Conservation (phyloP, 2,888 invertebrate genomes). For the Leptinotarsa haldemani region DNA sequence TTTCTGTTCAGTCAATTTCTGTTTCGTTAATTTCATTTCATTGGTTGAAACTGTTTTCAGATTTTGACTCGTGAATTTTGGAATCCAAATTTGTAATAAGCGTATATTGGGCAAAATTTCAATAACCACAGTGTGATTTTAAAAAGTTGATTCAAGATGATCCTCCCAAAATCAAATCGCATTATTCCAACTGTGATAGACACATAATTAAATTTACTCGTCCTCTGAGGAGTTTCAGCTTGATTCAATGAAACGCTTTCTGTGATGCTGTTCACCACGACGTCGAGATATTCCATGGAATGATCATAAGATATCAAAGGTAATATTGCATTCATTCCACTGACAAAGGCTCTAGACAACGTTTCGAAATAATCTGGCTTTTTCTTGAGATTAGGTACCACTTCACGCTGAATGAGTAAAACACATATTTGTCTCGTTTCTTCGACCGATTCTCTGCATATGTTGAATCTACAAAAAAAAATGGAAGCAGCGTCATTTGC, state of each 20-base stretch:
- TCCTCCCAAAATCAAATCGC: neutral
- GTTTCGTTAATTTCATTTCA: too few relatives aligned
- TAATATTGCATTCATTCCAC: neutral
- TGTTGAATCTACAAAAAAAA: slow-evolving; percentile 73
- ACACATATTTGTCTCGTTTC: slow-evolving; percentile 74
- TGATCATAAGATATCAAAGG: neutral
- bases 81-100: neutral
- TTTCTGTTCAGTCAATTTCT: too few relatives aligned
- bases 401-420: slow-evolving; percentile 62
- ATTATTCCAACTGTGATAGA: neutral
- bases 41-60: neutral
- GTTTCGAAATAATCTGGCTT: neutral
- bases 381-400: neutral
- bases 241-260: neutral
- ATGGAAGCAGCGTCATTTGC: neutral
- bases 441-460: slow-evolving; percentile 72
- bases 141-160: neutral
- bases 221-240: neutral
- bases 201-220: neutral
- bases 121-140: neutral
- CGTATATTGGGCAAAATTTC: neutral
- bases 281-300: neutral
- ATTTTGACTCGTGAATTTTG: neutral
- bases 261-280: neutral
- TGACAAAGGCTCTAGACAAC: neutral